Evolutionary conservation across 1,140 invertebrate genomes (phyloP), one percentile per base, ranked within the genome.

Genomic region (Hylyphantes graminicola): DNA sequence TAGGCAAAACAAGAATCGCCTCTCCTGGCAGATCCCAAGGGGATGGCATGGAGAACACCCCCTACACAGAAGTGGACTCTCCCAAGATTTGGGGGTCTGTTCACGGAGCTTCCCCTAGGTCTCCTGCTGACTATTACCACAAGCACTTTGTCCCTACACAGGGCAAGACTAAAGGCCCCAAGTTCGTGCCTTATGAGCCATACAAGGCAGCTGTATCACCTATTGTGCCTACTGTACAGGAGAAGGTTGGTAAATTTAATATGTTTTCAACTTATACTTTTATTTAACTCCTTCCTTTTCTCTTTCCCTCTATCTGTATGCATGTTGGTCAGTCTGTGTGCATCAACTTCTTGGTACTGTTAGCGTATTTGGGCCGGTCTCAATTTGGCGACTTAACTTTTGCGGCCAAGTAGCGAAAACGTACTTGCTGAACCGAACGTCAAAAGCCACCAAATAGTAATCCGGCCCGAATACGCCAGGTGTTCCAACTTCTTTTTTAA

Each of bases 161-260:
- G 35, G 68, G 63, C 6, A 87, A 90, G 89, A 72, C 88, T 90
- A 81, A 90, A 87, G 93, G 94, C 87, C 94, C 94, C 2, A 95
- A 95, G 88, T 96, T 96, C 90, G 92, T 97, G 21, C 95, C 95
- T 0, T 96, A 95, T 87, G 96, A 97, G 88, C 96, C 96, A 0
- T 96, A 96, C 87, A 94, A 95, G 88, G 95, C 93, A 77, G 95
- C 95, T 85, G 93, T 95, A 0, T 94, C 93, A 89, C 94, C 94
- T 65, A 94, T 96, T 82, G 91, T 93, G 65, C 91, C 93, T 35
- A 9, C 53, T 73, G 12, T 17, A 21, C 11, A 59, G 12, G 2
- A 35, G 35, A 75, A 21, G n/a, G 7, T n/a, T 19, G 73, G 63
- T 17, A 75, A n/a, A n/a, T n/a, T n/a, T n/a, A n/a, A n/a, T n/a